phyloP scores from a whole-genome alignment of 2,797 vertebrate species.

The Morus bassanus region DNA sequence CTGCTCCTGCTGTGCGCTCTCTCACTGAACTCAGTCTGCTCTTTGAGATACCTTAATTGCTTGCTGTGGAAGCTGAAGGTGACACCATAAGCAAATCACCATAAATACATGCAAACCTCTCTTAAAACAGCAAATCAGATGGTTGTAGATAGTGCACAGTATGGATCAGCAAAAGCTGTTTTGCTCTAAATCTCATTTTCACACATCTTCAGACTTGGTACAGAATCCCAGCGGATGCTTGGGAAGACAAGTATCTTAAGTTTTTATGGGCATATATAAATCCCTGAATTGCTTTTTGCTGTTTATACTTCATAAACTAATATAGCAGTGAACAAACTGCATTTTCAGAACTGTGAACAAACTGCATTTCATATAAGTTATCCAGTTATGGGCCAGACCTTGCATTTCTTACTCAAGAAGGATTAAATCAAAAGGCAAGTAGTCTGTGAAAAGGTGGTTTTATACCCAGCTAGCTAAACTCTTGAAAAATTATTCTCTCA shows the following conservation, averaged over 20 bases:
- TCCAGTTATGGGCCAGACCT: neutral
- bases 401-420: neutral
- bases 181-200: conserved; percentile 18
- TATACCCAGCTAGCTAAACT: neutral
- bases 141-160: neutral
- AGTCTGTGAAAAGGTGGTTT: neutral
- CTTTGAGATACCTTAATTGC: neutral
- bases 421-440: conserved; percentile 46
- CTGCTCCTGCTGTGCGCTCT: conserved; percentile 9
- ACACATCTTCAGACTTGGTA: neutral
- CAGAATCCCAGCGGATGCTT: neutral
- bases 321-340: conserved; percentile 10
- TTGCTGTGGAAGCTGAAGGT: conserved; percentile 32
- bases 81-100: conserved; percentile 37
- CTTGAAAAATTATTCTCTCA: neutral
- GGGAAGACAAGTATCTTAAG: neutral
- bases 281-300: conserved; percentile 22
- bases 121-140: neutral
- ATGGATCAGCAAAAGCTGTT: neutral
- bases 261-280: conserved; percentile 18
- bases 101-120: neutral
- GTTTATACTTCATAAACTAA: conserved; percentile 38
- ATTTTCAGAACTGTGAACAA: conserved; percentile 37
- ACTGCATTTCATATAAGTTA: conserved; percentile 19
- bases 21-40: neutral